Evolutionary conservation across 1,140 invertebrate genomes (phyloP), one percentile per base, ranked within the genome.

Genomic region (Bombus waltoni): DNA sequence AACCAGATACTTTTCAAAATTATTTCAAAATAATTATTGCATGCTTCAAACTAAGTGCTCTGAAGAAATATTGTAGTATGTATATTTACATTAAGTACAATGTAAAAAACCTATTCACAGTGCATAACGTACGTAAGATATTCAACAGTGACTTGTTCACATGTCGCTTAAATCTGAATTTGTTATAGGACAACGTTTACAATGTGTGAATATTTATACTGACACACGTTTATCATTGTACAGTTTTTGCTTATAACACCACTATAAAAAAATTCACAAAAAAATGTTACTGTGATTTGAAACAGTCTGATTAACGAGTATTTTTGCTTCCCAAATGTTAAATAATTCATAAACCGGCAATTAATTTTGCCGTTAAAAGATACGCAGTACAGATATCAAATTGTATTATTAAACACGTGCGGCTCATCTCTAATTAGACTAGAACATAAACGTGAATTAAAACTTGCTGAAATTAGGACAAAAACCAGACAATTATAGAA

Each of bases 351-450:
- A 40, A 42, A 42, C 28, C 9, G 10, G 57, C 15, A 76, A 83
- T 76, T 76, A 76, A 75, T 32, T 71, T 81, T 81, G 11, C 38
- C n/a, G 25, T 81, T 81, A 73, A 42, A 59, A 42, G 70, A 42
- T 73, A 81, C 28, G 13, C 1, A 42, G 22, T 74, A 74, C 18
- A 59, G 28, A 57, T 59, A 65, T 53, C 71, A 42, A 81, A 44
- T 44, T 65, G 40, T 65, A 65, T 74, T 44, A 44, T 38, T 73
- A 62, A 74, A 59, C 57, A n/a, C 28, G 40, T 3, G 28, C 5
- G 15, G 40, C 35, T 65, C 53, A 18, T n/a, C 38, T 35, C n/a
- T 73, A 40, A 71, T 81, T 71, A 81, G 6, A 53, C 25, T 57
- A 71, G 15, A 57, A 47, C 22, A 15, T 40, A 53, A 70, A 42